Evolutionary conservation across 2,797 vertebrate species (phyloP), one percentile per base, ranked within the genome.

Genomic region (Amphiprion clarkii): DNA sequence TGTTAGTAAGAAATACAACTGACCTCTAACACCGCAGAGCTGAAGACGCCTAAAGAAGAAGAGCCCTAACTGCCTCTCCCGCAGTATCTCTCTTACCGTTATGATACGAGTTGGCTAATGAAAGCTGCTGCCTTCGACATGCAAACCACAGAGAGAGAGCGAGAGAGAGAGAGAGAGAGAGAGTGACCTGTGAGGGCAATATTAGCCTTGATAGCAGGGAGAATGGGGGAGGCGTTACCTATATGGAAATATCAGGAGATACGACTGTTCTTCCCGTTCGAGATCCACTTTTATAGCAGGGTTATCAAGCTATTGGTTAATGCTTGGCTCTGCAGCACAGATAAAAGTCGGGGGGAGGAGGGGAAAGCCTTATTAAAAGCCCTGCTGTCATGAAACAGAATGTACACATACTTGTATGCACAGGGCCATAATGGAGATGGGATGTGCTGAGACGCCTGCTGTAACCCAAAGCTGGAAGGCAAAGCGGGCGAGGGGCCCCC

Each of bases 231-330:
- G 81, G 84, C 75, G 59, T 86, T 67, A 56, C 73, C 74, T 82
- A 51, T 70, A 89, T 81, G 85, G 67, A 87, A 88, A 90, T 85
- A 81, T 78, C 48, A 67, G 72, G 68, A 87, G 85, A 93, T 83
- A 90, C 3, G 46, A 48, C 81, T 55, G 58, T 53, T 85, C 86
- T 87, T 85, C 85, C 71, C 57, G 61, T 69, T 79, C 36, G 19
- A 77, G 67, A 87, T 82, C 76, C 60, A 71, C 69, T 88, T 95
- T 95, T 94, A 94, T 86, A 89, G 90, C 90, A 67, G 87, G 76
- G 89, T 88, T 91, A 94, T 93, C 87, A 91, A 78, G 86, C 83
- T 87, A 90, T 91, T 88, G 91, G 90, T 92, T 91, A 91, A 93
- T 89, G 85, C 85, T 88, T 78, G 87, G 82, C 86, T 81, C 80